phyloP scores from a whole-genome alignment of 2,797 vertebrate species.

The Thripadectes ignobilis region DNA sequence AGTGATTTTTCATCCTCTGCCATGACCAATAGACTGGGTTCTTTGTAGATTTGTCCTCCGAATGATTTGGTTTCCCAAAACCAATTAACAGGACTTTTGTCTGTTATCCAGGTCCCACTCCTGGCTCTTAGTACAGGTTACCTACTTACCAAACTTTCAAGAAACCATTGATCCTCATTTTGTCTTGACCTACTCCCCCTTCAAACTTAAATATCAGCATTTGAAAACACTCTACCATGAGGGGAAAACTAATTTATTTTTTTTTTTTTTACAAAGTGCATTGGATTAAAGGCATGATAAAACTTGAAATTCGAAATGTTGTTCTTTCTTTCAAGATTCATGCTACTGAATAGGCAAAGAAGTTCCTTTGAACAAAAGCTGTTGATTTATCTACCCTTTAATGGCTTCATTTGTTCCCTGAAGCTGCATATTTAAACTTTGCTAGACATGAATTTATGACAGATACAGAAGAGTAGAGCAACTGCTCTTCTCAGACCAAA shows the following conservation, averaged over 20 bases:
- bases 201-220: conserved; percentile 9
- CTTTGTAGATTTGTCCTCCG: not conserved
- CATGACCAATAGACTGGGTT: not conserved
- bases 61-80: not conserved
- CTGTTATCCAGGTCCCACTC: not conserved
- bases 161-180: not conserved
- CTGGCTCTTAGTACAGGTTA: not conserved
- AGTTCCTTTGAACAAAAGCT: conserved; percentile 38
- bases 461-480: not conserved
- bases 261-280: not conserved
- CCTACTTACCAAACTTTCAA: not conserved
- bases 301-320: conserved; percentile 54
- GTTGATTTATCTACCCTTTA: conserved; percentile 49
- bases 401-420: conserved; percentile 10
- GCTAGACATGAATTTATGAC: conserved; percentile 6
- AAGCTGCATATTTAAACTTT: conserved; percentile 34
- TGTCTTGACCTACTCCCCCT: not conserved
- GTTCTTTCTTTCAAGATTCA: conserved; percentile 9
- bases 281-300: conserved; percentile 5
- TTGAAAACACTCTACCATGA: not conserved
- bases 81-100: not conserved
- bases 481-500: not conserved
- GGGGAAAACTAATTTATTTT: not conserved
- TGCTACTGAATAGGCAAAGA: conserved; percentile 29
- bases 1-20: not conserved